Evolutionary conservation across 1,140 invertebrate genomes (phyloP), one percentile per base, ranked within the genome.

Genomic region (Drosophila willistoni): DNA sequence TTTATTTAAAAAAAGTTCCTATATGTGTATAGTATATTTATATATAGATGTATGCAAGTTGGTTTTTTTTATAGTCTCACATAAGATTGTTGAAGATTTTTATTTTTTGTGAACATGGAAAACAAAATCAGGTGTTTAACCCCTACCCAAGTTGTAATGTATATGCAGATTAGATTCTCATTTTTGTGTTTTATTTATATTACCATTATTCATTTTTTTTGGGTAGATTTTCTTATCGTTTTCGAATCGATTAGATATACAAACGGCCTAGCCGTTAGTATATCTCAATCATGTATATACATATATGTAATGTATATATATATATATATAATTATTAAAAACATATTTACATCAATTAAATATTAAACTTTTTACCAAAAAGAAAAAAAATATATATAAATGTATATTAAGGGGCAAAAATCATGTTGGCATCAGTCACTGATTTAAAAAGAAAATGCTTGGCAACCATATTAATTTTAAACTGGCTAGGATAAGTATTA

Each of bases 71-170:
- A 85, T 39, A 85, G 82, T 85, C 81, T 85, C 82, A 86, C 82
- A 87, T 79, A 82, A 79, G 79, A 82, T 85, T 85, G 79, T 85
- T 79, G 70, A 59, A 76, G 75, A 68, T 71, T 76, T 79, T 39
- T 59, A 61, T 44, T 71, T 72, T 34, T 13, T 69, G 47, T 68
- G 63, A 6, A 29, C 63, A 64, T 64, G 29, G 29, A 41, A 76
- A 51, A 68, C 66, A 61, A 73, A 84, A 72, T 72, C 72, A 79
- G 42, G 65, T 77, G 73, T 51, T 68, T 59, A 61, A 65, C 61
- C 64, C 77, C 75, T 70, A 79, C 74, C 79, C 83, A 86, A 47
- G 17, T 47, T 19, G 1, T 86, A 86, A 79, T 81, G 65, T 63
- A 74, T 81, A 86, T 86, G 82, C 77, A 66, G 44, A 44, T 59